Base-by-base conservation (phyloP, 2,113 vertebrate genomes). In the Acanthisitta chloris region DNA sequence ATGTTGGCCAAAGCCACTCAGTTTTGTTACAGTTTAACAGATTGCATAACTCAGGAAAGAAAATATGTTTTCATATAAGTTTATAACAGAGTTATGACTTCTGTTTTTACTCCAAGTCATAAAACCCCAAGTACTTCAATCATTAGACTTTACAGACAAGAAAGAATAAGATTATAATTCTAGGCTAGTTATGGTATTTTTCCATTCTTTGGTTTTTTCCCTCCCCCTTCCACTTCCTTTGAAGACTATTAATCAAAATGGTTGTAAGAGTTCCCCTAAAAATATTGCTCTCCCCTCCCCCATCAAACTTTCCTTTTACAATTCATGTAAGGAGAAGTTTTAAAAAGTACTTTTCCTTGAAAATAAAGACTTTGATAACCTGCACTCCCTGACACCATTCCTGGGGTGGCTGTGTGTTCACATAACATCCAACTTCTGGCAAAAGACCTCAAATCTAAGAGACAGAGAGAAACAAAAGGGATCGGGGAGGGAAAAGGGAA, bases 1-100 rank as follows among this genome's bases (percentile, higher is more conserved):
- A 58, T 0, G 0, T 6, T 67, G 51, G 12, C 70, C 38, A 51
- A 86, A 93, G 42, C 8, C 70, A 88, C 34, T 11, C 25, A 95
- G 51, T 42, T 87, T 71, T 85, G 69, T 29, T 77, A 48, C 2
- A 71, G 36, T 84, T 88, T 73, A 90, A 82, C 61, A 65, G 34
- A 77, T 13, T 86, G 64, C 66, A 31, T 62, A 94, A 91, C 28
- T 89, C 55, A 26, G 64, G 28, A 78, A 66, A 92, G 70, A 92
- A 94, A 94, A 58, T 82, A 85, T 88, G 86, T 73, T 94, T 95
- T 82, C 70, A 67, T 55, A 94, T 94, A 92, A 69, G n/a, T 80
- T 67, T 67, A 43, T 82, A 80, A 62, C 51, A 24, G 33, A 91
- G 51, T 80, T 86, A 79, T 1, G 0, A 85, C 84, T 81, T 61